Base-by-base conservation (phyloP, 2,888 invertebrate species). In the Chymomyza caudatula region DNA sequence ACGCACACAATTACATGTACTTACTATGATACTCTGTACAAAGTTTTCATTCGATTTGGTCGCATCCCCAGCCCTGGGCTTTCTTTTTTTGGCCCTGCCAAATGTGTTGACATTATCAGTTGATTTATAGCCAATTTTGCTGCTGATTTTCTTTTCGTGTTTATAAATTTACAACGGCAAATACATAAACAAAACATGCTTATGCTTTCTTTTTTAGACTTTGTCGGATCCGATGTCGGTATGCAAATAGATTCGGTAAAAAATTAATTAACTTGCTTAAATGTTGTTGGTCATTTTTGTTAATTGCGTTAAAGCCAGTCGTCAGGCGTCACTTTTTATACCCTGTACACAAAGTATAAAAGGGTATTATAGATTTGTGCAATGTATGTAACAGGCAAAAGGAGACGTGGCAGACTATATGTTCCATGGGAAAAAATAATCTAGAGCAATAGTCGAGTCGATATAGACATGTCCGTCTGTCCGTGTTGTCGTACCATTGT, bases 181-280 rank as follows among this genome's bases (percentile, higher is more conserved):
- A 69, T 63, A 66, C 67, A 67, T 69, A 72, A 75, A 78, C 60
- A 60, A 74, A 62, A 74, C 65, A 63, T 65, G 52, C 60, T 56
- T 52, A 57, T 51, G 53, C 49, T 23, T 37, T 37, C 11, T 37
- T 29, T 29, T 29, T 25, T 25, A 25, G 25, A 25, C 6, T 25
- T 25, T 4, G 1, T 25, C 25, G 25, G 2, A 4, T 25, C 5
- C 25, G 4, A 4, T 37, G 5, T 37, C 29, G 11, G 29, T 37
- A 37, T 37, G 8, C 2, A 37, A 37, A 37, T 11, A 4, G 11
- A 37, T 37, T 19, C n/a, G 19, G 3, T 6, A n/a, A 15, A 71
- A 81, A 81, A 81, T 82, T 81, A 81, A 81, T 81, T 84, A 86
- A 86, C 82, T 86, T 67, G 71, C 85, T 71, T 70, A 49, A 69